These are phyloP conservation scores for Masticophis lateralis DNA, from an alignment of 2,797 vertebrate genomes.

Conservation along the genomic window DNA sequence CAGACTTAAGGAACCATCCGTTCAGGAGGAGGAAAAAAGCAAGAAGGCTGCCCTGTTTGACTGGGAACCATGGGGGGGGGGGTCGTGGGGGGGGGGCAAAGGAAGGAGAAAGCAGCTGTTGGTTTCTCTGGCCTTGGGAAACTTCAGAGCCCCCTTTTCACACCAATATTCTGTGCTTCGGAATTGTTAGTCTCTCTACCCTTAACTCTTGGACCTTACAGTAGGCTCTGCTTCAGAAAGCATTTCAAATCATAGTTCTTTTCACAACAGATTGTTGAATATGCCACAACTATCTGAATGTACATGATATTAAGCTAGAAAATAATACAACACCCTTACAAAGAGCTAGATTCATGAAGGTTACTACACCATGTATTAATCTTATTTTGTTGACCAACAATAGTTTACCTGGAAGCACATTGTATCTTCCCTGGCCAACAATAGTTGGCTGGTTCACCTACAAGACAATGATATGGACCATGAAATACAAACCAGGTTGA, in stretches of 20 bases:
- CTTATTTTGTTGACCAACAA: not conserved
- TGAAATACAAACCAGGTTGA: not conserved
- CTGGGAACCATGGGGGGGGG: no score
- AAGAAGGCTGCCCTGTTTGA: not conserved
- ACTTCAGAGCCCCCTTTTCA: not conserved
- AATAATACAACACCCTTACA: not conserved
- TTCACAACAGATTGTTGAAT: not conserved
- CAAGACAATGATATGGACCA: not conserved
- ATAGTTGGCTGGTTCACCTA: not conserved
- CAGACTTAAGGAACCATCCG: constrained; percentile 31
- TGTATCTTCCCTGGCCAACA: not conserved
- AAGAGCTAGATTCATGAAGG: not conserved
- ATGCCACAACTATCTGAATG: not conserved
- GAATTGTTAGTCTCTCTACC: not conserved
- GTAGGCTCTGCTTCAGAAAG: not conserved
- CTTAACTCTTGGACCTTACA: not conserved
- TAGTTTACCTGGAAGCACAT: not conserved
- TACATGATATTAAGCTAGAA: not conserved
- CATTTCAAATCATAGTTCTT: not conserved
- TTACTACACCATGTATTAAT: not conserved
- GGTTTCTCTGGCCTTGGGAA: not conserved
- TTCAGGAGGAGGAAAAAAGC: constrained; percentile 1
- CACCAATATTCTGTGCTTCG: not conserved
- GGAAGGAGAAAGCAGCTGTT: not conserved
- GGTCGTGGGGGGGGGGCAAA: not conserved